These are phyloP conservation scores for Agelaius tricolor DNA, from an alignment of 2,113 vertebrate species.

Conservation along the genomic window DNA sequence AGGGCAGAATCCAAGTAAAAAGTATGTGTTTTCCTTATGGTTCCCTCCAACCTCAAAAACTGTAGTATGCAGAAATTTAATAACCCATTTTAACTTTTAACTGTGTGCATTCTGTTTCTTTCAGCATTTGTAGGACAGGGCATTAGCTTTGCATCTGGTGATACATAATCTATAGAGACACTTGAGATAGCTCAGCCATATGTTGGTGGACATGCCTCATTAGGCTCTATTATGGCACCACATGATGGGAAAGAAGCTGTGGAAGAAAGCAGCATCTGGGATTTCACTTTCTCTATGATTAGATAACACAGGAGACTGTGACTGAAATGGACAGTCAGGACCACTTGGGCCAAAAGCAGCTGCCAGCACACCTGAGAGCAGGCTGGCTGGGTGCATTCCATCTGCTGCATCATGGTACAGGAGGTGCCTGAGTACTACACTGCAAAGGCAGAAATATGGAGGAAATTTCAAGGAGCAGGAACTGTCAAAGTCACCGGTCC, in stretches of 20 bases:
- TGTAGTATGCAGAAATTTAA: neutral
- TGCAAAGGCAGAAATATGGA: neutral
- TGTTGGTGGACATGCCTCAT: neutral
- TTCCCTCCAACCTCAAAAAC: neutral
- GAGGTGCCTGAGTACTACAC: neutral
- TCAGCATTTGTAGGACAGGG: neutral
- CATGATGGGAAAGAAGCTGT: fast-evolving
- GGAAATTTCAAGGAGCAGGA: neutral
- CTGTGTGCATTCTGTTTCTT: neutral
- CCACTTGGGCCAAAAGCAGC: neutral
- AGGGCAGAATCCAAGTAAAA: neutral
- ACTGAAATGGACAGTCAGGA: neutral
- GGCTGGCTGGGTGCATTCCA: neutral
- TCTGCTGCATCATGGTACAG: neutral
- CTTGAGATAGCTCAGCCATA: neutral
- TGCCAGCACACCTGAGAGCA: neutral
- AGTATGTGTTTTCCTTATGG: neutral
- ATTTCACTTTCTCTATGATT: neutral
- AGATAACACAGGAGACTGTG: neutral
- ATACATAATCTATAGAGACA: neutral
- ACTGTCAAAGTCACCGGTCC: neutral
- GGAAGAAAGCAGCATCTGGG: neutral
- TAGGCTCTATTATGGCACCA: neutral
- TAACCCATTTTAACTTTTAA: neutral
- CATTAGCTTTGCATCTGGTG: neutral